Evolutionary conservation across 2,888 invertebrate genomes (phyloP).

Genomic region (Drosophila atripex): DNA sequence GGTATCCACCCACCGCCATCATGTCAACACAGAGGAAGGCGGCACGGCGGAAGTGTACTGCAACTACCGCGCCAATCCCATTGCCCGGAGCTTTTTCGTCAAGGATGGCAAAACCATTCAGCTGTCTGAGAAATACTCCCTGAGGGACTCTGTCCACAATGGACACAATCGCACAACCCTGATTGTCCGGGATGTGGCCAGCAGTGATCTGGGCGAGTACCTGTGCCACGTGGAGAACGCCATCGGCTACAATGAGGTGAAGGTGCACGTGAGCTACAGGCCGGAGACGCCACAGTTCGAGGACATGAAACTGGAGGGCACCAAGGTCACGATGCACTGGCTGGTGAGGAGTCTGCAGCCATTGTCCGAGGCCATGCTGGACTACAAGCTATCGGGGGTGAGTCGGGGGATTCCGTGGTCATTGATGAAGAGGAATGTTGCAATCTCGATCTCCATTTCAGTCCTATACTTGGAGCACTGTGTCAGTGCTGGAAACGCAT

Average conservation of each 20-base stretch:
- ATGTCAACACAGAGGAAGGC: constrained; percentile 77
- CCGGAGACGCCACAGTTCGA: constrained; percentile 82
- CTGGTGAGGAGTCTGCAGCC: constrained; percentile 81
- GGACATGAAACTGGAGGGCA: constrained; percentile 69
- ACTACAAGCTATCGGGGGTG: constrained; percentile 81
- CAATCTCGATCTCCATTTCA: constrained; percentile 36
- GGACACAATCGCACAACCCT: constrained; percentile 85
- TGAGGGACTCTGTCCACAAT: constrained; percentile 83
- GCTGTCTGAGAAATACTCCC: constrained; percentile 82
- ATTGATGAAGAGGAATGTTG: background rate
- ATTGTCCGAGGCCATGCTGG: constrained; percentile 81
- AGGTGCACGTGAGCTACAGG: constrained; percentile 73
- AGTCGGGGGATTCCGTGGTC: constrained; percentile 22
- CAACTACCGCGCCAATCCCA: constrained; percentile 80
- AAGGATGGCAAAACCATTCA: constrained; percentile 71
- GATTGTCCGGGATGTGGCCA: constrained; percentile 88
- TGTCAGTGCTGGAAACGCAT: constrained; percentile 76
- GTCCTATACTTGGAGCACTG: constrained; percentile 80
- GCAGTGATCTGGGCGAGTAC: constrained; percentile 90
- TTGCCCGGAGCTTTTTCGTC: constrained; percentile 74
- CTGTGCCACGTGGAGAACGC: constrained; percentile 86
- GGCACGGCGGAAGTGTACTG: constrained; percentile 80
- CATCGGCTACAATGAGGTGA: constrained; percentile 76
- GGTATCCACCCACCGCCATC: constrained; percentile 81
- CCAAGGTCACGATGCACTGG: constrained; percentile 79